These are phyloP conservation scores for Poecile atricapillus DNA, from an alignment of 2,113 vertebrate genomes.

Conservation along the genomic window DNA sequence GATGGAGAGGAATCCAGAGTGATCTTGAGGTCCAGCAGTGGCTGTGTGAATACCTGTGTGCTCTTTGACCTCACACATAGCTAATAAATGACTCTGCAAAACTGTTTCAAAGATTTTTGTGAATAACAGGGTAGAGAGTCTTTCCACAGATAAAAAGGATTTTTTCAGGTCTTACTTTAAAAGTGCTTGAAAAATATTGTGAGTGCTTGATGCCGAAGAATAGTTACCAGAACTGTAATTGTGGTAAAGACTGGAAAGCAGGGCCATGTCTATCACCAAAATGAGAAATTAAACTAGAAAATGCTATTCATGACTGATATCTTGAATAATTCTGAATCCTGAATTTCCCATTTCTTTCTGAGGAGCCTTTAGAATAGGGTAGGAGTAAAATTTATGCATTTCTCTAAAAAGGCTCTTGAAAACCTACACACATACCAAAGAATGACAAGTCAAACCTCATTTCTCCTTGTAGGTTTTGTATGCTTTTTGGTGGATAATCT, in stretches of 20 bases:
- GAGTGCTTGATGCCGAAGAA: not conserved
- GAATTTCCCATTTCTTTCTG: not conserved
- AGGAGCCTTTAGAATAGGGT: not conserved
- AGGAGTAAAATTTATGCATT: not conserved
- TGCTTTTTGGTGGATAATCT: not conserved
- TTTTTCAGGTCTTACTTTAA: not conserved
- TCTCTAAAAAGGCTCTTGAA: not conserved
- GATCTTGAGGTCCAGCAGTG: not conserved
- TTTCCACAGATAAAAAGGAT: not conserved
- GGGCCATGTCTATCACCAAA: not conserved
- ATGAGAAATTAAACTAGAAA: not conserved
- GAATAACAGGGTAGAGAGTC: not conserved
- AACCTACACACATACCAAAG: not conserved
- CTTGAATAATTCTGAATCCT: not conserved
- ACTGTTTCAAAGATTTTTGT: not conserved
- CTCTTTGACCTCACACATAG: not conserved
- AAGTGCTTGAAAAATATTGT: not conserved
- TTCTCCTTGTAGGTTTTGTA: not conserved
- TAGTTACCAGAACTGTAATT: not conserved
- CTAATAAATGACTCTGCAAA: not conserved
- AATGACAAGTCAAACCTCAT: not conserved
- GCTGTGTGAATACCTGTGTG: not conserved
- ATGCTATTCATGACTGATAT: not conserved
- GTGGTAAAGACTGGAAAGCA: not conserved
- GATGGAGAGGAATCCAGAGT: not conserved